phyloP scores from a whole-genome alignment of 2,888 invertebrate genomes.

The Nymphalis c-album region DNA sequence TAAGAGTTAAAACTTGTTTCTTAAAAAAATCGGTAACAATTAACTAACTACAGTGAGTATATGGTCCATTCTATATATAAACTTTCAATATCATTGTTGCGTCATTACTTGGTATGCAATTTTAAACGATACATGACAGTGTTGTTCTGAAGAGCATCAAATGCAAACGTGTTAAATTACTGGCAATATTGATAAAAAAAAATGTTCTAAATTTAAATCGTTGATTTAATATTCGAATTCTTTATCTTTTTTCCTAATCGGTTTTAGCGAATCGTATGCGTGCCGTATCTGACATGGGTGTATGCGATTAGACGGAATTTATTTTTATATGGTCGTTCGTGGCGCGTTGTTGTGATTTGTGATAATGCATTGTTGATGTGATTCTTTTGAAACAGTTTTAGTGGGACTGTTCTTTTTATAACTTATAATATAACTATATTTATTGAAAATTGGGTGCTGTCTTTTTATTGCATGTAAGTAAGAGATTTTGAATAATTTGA shows the following conservation, averaged over 20 bases:
- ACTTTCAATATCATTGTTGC: neutral
- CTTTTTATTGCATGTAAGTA: neutral
- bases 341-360: slow-evolving; percentile 2
- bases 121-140: slow-evolving; percentile 3
- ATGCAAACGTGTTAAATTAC: neutral
- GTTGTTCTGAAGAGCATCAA: neutral
- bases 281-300: neutral
- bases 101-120: slow-evolving; percentile 2
- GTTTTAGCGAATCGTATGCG: slow-evolving; percentile 5
- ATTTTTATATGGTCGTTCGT: slow-evolving; percentile 6
- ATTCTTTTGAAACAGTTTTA: neutral
- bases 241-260: neutral
- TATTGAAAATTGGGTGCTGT: neutral
- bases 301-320: slow-evolving; percentile 7
- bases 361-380: slow-evolving; percentile 1
- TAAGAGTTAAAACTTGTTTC: no score
- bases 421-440: neutral
- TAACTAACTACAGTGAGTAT: neutral
- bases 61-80: neutral
- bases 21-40: no score
- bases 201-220: neutral
- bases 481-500: no score
- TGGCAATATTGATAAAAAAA: neutral
- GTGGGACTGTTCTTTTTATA: neutral
- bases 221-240: neutral